These are phyloP conservation scores for Alitta virens DNA, from an alignment of 2,888 invertebrate species.

Conservation along the genomic window DNA sequence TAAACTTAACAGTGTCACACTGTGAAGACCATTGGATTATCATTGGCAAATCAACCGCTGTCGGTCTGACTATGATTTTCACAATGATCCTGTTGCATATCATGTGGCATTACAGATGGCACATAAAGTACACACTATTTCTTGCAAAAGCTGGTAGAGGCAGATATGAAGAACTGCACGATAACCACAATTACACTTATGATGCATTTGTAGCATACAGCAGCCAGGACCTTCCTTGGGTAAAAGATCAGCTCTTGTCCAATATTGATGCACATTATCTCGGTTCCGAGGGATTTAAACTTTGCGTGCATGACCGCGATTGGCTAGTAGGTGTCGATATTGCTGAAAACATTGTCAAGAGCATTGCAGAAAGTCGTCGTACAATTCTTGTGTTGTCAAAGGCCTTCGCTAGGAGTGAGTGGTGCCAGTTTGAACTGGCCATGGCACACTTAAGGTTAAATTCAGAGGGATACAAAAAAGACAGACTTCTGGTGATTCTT, in stretches of 20 bases:
- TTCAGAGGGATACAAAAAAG: background rate
- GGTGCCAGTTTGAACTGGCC: constrained; percentile 75
- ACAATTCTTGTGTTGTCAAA: constrained; percentile 68
- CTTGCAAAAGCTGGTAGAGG: background rate
- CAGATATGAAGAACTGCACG: background rate
- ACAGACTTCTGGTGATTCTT: background rate
- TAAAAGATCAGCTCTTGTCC: constrained; percentile 65
- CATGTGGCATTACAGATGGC: background rate
- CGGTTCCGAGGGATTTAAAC: constrained; percentile 56
- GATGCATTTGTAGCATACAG: constrained; percentile 73
- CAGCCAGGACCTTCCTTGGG: constrained; percentile 67
- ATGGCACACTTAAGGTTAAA: background rate
- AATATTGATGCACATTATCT: constrained; percentile 61
- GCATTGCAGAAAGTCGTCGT: constrained; percentile 68
- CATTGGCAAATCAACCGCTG: background rate
- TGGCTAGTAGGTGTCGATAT: constrained; percentile 72
- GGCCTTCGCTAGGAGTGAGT: constrained; percentile 67
- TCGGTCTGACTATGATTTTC: background rate
- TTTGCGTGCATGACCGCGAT: constrained; percentile 72
- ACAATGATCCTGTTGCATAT: background rate
- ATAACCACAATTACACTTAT: constrained; percentile 56
- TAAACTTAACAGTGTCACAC: too few species aligned
- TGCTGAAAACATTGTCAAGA: constrained; percentile 69
- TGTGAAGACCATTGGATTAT: background rate
- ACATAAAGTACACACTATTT: background rate